Evolutionary conservation across 2,113 vertebrate species (phyloP).

Genomic region (Natator depressus): DNA sequence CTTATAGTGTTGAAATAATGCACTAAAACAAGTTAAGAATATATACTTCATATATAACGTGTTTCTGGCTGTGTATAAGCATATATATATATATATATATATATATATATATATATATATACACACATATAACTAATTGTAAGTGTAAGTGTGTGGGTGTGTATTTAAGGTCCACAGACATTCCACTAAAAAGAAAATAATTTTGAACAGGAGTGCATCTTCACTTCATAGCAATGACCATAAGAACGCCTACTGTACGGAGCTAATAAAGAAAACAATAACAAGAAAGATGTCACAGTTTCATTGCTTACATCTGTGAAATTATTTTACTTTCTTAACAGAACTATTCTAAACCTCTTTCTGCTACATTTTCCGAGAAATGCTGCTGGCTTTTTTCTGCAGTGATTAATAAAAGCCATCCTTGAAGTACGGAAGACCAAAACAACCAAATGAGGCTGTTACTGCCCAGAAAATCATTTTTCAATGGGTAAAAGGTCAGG

Average conservation of each 20-base stretch:
- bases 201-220: neutral
- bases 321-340: neutral
- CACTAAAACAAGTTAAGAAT: neutral
- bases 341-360: neutral
- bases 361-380: neutral
- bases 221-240: neutral
- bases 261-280: neutral
- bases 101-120: too few relatives aligned
- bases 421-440: constrained; percentile 54
- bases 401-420: constrained; percentile 64
- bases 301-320: neutral
- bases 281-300: neutral
- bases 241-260: neutral
- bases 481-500: constrained; percentile 63
- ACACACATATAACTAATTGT: too few relatives aligned
- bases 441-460: constrained; percentile 49
- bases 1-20: neutral
- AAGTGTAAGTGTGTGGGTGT: neutral
- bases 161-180: neutral
- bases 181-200: neutral
- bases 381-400: neutral
- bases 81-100: neutral
- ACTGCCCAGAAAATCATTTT: constrained; percentile 65
- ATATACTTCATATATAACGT: accelerated
- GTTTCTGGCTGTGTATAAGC: accelerated